Percentiles rank a stretch among this genome's conserved stretches.
phyloP scores from a whole-genome alignment of 2,797 vertebrate species.

The Eulemur coronatus region DNA sequence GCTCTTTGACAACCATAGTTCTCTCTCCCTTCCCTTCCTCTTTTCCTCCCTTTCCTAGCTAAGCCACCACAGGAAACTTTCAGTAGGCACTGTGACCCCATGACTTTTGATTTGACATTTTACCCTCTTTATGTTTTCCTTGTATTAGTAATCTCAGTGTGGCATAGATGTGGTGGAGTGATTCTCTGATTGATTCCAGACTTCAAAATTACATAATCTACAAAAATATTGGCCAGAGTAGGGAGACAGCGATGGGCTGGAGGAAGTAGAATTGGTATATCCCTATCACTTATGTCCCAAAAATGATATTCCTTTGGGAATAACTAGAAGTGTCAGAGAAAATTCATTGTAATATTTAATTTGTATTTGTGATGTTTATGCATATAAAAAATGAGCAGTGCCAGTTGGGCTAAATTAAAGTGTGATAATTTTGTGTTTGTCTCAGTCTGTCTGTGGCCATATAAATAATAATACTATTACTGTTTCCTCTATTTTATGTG shows the following conservation, averaged over 20 bases:
- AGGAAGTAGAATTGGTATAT: not conserved
- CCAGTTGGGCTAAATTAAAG: constrained; percentile 52
- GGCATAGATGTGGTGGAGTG: not conserved
- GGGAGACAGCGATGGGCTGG: not conserved
- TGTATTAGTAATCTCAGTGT: not conserved
- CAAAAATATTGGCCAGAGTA: not conserved
- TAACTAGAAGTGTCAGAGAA: not conserved
- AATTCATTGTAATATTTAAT: constrained; percentile 31
- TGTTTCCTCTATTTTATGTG: constrained; percentile 41
- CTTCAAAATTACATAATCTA: constrained; percentile 39
- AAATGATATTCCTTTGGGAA: not conserved
- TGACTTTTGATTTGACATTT: constrained; percentile 26
- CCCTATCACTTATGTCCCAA: not conserved
- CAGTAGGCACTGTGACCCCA: not conserved
- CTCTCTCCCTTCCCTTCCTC: not conserved
- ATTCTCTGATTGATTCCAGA: constrained; percentile 9
- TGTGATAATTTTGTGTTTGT: constrained; percentile 18
- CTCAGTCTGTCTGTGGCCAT: not conserved
- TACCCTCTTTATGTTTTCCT: not conserved
- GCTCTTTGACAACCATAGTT: not conserved
- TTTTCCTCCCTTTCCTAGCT: not conserved
- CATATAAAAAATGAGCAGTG: constrained; percentile 20
- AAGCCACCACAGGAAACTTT: constrained; percentile 6
- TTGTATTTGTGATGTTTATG: constrained; percentile 17
- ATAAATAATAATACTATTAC: not conserved